phyloP scores from a whole-genome alignment of 2,888 invertebrate species.

The Drosophila niveifrons region DNA sequence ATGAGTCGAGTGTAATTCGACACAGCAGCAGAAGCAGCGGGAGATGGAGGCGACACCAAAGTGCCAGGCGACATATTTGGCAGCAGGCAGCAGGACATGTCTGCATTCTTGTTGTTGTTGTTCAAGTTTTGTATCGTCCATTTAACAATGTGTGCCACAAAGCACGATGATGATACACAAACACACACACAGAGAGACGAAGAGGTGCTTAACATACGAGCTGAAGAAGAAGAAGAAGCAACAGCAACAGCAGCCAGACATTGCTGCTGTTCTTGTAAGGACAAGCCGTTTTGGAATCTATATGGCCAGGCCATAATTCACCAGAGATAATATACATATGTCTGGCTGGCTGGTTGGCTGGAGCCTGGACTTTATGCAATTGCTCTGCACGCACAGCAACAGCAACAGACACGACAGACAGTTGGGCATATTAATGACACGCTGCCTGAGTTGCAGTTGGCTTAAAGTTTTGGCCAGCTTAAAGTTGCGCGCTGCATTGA shows the following conservation, averaged over 20 bases:
- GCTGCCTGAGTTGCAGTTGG: constrained; percentile 50
- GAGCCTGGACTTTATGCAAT: constrained; percentile 47
- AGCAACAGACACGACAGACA: constrained; percentile 27
- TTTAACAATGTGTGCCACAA: constrained; percentile 80
- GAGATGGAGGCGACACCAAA: constrained; percentile 43
- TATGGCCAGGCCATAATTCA: constrained; percentile 79
- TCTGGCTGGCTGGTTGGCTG: constrained; percentile 48
- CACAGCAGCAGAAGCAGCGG: constrained; percentile 25
- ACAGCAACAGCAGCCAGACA: constrained; percentile 32
- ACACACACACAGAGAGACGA: constrained; percentile 24
- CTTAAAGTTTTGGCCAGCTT: constrained; percentile 30
- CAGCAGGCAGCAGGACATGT: constrained; percentile 53
- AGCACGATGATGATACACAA: constrained; percentile 61
- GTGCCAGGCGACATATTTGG: constrained; percentile 64
- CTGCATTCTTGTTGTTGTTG: constrained; percentile 33
- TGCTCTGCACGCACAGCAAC: constrained; percentile 45
- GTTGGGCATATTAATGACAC: constrained; percentile 65
- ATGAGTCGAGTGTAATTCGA: constrained; percentile 48
- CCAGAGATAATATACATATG: constrained; percentile 81
- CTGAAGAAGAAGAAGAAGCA: no score
- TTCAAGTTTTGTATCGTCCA: constrained; percentile 80
- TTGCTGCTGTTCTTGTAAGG: constrained; percentile 59
- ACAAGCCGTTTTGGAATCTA: constrained; percentile 78
- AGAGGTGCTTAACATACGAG: constrained; percentile 35
- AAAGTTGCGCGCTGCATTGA: constrained; percentile 33